phyloP scores from a whole-genome alignment of 1,140 invertebrate genomes.

The Drosophila parabipectinata region DNA sequence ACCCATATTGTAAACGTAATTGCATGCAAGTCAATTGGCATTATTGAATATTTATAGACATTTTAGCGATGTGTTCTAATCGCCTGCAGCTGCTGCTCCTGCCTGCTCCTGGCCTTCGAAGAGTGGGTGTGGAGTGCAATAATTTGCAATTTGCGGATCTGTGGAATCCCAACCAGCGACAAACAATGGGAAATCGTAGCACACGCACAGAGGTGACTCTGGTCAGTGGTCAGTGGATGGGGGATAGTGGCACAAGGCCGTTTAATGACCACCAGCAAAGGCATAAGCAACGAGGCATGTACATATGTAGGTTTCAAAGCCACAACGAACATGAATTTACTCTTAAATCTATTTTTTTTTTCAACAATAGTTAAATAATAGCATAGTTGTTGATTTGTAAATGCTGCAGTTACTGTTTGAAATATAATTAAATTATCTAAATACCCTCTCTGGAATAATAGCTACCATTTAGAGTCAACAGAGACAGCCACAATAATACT shows the following conservation, averaged over 20 bases:
- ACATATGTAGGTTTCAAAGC: constrained; percentile 39
- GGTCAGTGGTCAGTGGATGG: background rate
- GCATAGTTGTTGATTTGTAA: too few species aligned
- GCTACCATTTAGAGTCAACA: constrained; percentile 5
- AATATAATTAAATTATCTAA: background rate
- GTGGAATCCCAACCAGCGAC: constrained; percentile 38
- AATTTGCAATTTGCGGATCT: constrained; percentile 37
- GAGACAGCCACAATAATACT: constrained; percentile 12
- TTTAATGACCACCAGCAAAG: constrained; percentile 57
- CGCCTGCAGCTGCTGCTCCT: constrained; percentile 29
- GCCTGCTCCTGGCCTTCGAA: constrained; percentile 21
- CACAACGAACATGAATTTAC: constrained; percentile 1
- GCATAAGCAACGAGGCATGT: constrained; percentile 55
- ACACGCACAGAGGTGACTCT: constrained; percentile 28
- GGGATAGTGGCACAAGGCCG: constrained; percentile 70
- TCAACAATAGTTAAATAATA: too few species aligned
- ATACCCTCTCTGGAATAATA: background rate
- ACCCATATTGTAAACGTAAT: constrained; percentile 67
- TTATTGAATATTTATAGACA: constrained; percentile 73
- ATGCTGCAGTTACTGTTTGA: too few species aligned
- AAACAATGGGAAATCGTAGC: constrained; percentile 32
- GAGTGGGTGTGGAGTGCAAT: constrained; percentile 7
- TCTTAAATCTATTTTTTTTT: background rate
- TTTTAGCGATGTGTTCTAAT: constrained; percentile 54
- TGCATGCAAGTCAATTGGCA: constrained; percentile 68